phyloP scores from a whole-genome alignment of 2,888 invertebrate genomes.

The Rosalia funebris region DNA sequence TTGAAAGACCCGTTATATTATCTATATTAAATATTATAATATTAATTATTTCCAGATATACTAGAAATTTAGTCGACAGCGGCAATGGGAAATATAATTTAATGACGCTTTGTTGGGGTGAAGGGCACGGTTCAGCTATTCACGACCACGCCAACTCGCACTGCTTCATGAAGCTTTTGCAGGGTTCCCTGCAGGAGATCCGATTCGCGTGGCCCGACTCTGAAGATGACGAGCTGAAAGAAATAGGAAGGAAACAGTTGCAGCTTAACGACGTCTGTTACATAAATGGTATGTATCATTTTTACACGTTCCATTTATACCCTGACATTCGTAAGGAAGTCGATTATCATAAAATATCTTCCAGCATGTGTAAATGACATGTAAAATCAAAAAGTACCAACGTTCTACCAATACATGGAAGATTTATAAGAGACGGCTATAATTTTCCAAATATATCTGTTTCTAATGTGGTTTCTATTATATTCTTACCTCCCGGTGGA shows the following conservation, averaged over 20 bases:
- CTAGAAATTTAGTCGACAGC: conserved; percentile 92
- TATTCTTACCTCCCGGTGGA: no score
- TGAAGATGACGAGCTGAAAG: conserved; percentile 54
- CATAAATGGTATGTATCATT: conserved; percentile 83
- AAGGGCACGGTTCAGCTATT: conserved; percentile 92
- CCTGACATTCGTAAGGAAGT: no score
- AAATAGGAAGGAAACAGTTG: conserved; percentile 74
- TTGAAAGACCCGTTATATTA: no score
- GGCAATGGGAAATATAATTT: conserved; percentile 98
- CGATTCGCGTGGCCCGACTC: conserved; percentile 83
- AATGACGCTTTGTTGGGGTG: conserved; percentile 98
- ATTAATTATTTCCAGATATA: conserved; percentile 86
- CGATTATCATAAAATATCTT: no score
- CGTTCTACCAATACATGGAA: no score
- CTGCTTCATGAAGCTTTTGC: conserved; percentile 96
- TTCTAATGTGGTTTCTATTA: no score
- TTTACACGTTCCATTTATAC: no score
- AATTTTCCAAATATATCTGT: no score
- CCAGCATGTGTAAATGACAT: no score
- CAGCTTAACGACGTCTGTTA: conserved; percentile 87
- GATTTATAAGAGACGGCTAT: no score
- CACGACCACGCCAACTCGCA: conserved; percentile 97
- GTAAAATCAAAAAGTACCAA: no score
- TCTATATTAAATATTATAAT: no score
- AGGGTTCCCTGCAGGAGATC: conserved; percentile 85